These are phyloP conservation scores for Colletes collaris DNA, from an alignment of 2,888 invertebrate species.

Conservation along the genomic window DNA sequence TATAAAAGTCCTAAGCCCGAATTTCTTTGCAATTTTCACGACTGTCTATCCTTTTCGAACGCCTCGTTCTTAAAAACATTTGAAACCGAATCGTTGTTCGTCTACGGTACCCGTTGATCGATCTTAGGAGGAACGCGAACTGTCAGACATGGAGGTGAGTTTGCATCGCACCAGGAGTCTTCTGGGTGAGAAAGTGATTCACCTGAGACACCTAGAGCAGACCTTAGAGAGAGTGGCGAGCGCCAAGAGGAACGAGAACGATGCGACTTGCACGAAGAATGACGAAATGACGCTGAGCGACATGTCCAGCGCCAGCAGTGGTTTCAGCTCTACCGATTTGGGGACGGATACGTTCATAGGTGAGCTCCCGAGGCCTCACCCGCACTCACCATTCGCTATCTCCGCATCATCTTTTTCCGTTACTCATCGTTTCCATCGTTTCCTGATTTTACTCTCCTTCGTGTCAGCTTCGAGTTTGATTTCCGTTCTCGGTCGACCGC, in stretches of 20 bases:
- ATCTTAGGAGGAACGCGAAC: conserved; percentile 90
- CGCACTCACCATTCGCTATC: no score
- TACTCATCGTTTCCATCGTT: neutral
- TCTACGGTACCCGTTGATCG: neutral
- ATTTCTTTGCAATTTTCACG: no score
- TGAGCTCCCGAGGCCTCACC: conserved; percentile 36
- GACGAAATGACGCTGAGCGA: conserved; percentile 88
- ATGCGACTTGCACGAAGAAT: conserved; percentile 77
- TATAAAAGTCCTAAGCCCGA: no score
- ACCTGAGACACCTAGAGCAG: conserved; percentile 91
- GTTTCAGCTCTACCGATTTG: conserved; percentile 88
- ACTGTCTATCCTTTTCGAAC: no score
- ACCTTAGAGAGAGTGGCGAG: conserved; percentile 88
- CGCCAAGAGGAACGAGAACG: conserved; percentile 79
- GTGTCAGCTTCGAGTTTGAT: no score
- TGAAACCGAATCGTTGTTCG: no score
- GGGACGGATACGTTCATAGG: conserved; percentile 84
- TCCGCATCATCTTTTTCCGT: neutral
- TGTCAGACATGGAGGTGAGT: conserved; percentile 93
- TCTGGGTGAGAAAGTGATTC: conserved; percentile 92
- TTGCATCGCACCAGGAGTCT: conserved; percentile 91
- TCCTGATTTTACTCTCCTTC: neutral
- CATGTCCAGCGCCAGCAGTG: conserved; percentile 86
- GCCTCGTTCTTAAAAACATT: no score
- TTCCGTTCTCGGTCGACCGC: no score